phyloP scores from a whole-genome alignment of 1,140 invertebrate species.

The Pseudomyrmex cubaensis region DNA sequence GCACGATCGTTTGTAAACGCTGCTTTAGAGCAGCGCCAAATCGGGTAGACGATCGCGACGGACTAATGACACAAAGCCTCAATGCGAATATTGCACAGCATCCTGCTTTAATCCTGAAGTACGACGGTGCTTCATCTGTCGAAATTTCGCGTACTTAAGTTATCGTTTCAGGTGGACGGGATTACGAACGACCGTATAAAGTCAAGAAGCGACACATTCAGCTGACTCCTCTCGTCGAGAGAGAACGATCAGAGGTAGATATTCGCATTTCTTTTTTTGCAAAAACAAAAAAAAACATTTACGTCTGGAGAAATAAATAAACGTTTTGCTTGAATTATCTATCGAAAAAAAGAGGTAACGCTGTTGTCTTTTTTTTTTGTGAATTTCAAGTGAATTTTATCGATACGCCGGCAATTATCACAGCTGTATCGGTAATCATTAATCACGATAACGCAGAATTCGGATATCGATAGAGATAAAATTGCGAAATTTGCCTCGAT shows the following conservation, averaged over 20 bases:
- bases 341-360: background rate
- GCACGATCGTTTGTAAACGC: slow-evolving; percentile 25
- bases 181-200: background rate
- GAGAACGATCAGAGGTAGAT: background rate
- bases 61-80: slow-evolving; percentile 37
- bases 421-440: background rate
- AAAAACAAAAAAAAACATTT: background rate
- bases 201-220: background rate
- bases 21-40: slow-evolving; percentile 15
- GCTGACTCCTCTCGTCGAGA: background rate
- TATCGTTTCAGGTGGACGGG: background rate
- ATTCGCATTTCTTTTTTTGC: background rate
- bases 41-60: background rate
- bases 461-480: background rate
- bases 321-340: background rate
- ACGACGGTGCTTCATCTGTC: background rate
- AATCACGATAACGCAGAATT: background rate
- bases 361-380: too few relatives aligned
- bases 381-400: background rate
- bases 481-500: background rate
- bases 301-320: background rate
- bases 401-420: background rate
- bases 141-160: slow-evolving; percentile 6
- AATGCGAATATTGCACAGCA: slow-evolving; percentile 36
- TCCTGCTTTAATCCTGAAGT: slow-evolving; percentile 16